Base-by-base conservation (phyloP, 2,797 vertebrate genomes). In the Cichlasoma orientale region DNA sequence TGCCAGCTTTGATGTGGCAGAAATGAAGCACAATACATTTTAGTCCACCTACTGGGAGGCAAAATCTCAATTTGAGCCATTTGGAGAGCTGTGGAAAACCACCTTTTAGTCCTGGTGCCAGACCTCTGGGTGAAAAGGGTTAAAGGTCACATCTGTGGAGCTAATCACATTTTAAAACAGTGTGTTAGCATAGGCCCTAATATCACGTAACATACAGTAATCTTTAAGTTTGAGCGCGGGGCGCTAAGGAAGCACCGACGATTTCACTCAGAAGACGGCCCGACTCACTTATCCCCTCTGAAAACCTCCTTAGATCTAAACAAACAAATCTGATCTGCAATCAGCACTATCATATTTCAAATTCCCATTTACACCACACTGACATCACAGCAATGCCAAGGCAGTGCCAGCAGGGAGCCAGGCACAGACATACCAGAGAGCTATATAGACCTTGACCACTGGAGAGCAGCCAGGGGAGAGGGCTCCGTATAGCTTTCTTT, bases 281-380 rank as follows among this genome's bases (percentile, higher is more conserved):
- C 27, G 2, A 38, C 25, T 23, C 7, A 29, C 25, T 29, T 68
- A 29, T 68, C 41, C 18, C 63, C 63, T 68, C 63, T 29, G 41
- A 59, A 58, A 63, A 66, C 10, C 66, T 82, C 78, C 80, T 41
- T 56, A 27, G 72, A 78, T 82, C 77, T 78, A 86, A 79, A 91
- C 80, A 89, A 92, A 91, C 80, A 90, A 84, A 91, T 82, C 36
- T 69, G 85, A 92, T 66, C 87, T 16, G 3, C 72, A 77, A 85
- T 88, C 89, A 86, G 85, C 55, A 6, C 83, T 87, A 90, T 93
- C 89, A 4, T 72, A 9, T 93, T 91, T 89, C 92, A 85, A 57
- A 59, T 70, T 81, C 69, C 80, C 88, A 86, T 92, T 89, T 86
- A 36, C 89, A 70, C 79, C 78, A 72, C 75, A 31, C 82, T 91